Evolutionary conservation across 2,113 vertebrate species (phyloP).

Genomic region (Hippocampus mohnikei): DNA sequence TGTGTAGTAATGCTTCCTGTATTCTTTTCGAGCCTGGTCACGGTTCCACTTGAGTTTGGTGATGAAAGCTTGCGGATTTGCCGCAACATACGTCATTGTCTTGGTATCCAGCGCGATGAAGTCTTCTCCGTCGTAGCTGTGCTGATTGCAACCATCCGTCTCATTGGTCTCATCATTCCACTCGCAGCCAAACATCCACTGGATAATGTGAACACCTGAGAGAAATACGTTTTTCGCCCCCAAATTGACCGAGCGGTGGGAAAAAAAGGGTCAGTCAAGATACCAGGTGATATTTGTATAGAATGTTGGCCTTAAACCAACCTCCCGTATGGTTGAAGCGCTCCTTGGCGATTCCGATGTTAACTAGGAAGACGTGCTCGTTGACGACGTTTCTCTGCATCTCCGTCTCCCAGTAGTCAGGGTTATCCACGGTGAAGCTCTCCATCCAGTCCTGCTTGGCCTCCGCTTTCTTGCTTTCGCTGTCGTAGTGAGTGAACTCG

Average conservation of each 20-base stretch:
- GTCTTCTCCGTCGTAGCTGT: constrained; percentile 37
- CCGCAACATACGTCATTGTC: background rate
- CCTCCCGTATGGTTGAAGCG: constrained; percentile 54
- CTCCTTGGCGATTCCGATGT: background rate
- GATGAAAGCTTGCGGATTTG: background rate
- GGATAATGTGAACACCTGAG: constrained; percentile 14
- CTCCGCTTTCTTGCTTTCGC: background rate
- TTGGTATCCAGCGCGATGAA: constrained; percentile 38
- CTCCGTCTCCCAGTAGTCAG: background rate
- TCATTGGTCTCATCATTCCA: background rate
- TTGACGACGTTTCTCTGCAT: rapidly evolving
- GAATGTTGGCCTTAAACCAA: constrained; percentile 20
- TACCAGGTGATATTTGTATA: too few relatives aligned
- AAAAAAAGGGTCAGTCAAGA: too few relatives aligned
- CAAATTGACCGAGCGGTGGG: too few relatives aligned
- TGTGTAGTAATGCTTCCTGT: too few relatives aligned
- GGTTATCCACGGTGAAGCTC: background rate
- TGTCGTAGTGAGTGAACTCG: constrained; percentile 8
- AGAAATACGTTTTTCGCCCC: background rate
- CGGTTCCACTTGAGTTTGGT: background rate
- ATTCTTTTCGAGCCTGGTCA: background rate
- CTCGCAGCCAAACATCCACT: constrained; percentile 1
- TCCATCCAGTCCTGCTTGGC: constrained; percentile 48
- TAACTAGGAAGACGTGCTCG: background rate
- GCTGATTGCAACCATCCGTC: rapidly evolving